These are phyloP conservation scores for Leptoteleia sp. DNA, from an alignment of 1,140 invertebrate genomes.

Conservation along the genomic window DNA sequence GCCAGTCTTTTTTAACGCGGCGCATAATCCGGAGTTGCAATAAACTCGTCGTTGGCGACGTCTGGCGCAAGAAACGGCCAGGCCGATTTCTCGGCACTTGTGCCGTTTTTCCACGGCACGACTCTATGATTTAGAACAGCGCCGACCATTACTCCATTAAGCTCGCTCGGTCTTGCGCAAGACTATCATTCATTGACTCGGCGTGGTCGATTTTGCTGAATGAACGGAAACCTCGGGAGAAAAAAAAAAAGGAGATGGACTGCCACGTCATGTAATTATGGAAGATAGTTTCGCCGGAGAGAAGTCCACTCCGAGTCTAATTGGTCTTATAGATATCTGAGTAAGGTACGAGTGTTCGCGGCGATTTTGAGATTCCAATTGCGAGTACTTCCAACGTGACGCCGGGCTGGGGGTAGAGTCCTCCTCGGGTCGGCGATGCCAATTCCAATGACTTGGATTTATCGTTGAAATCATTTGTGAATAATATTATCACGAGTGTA, in stretches of 20 bases:
- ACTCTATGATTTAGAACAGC: slow-evolving; percentile 55
- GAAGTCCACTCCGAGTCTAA: slow-evolving; percentile 21
- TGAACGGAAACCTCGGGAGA: slow-evolving; percentile 45
- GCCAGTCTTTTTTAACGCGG: slow-evolving; percentile 9
- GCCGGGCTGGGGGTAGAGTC: too few species aligned
- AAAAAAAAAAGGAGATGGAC: slow-evolving; percentile 37
- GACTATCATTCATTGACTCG: slow-evolving; percentile 55
- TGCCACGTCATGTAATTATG: slow-evolving; percentile 52
- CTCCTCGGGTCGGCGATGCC: too few species aligned
- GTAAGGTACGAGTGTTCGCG: too few species aligned
- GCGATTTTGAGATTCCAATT: too few species aligned
- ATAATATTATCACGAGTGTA: too few species aligned
- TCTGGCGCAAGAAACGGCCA: slow-evolving; percentile 38
- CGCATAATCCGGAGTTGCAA: slow-evolving; percentile 25
- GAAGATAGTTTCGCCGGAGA: slow-evolving; percentile 30
- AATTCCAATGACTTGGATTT: too few species aligned
- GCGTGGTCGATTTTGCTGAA: slow-evolving; percentile 57
- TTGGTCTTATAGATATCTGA: slow-evolving; percentile 18
- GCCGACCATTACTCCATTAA: slow-evolving; percentile 59
- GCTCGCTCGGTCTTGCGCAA: slow-evolving; percentile 44
- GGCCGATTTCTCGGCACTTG: slow-evolving; percentile 50
- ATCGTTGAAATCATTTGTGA: too few species aligned
- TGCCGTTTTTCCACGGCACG: slow-evolving; percentile 41
- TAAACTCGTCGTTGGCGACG: slow-evolving; percentile 47
- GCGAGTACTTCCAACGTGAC: too few species aligned